Evolutionary conservation across 2,113 vertebrate species (phyloP).

Genomic region (Electrona antarctica): DNA sequence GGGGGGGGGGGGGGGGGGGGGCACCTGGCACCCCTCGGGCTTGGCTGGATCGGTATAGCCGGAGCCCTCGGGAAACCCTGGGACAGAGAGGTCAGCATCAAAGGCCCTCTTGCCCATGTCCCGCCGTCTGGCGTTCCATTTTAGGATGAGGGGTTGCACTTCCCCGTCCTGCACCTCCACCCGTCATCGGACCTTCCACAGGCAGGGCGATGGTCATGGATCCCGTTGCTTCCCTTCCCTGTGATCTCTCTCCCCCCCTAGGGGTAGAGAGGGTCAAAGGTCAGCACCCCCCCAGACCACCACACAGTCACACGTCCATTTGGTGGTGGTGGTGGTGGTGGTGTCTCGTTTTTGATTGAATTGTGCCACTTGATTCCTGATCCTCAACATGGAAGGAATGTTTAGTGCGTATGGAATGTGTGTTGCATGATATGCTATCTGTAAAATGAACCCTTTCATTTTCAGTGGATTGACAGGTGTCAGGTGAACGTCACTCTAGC

Average conservation of each 20-base stretch:
- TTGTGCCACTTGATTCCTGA: conserved; percentile 29
- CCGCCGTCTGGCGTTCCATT: conserved; percentile 70
- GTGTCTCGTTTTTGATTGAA: conserved; percentile 70
- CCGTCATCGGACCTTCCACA: conserved; percentile 43
- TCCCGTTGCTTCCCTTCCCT: conserved; percentile 53
- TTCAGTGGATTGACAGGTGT: conserved; percentile 10
- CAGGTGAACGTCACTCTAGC: not conserved
- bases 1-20: conserved; percentile 48
- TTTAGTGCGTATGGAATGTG: conserved; percentile 11
- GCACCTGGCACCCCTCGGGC: conserved; percentile 67
- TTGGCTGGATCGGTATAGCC: conserved; percentile 64
- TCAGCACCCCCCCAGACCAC: conserved; percentile 58
- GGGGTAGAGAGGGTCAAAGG: conserved; percentile 63
- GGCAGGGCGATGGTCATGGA: conserved; percentile 66
- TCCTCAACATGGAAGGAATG: conserved; percentile 11
- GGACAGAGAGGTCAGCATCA: conserved; percentile 77
- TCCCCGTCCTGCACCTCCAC: conserved; percentile 45
- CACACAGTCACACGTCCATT: conserved; percentile 48
- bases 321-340: conserved; percentile 44
- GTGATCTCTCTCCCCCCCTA: conserved; percentile 58
- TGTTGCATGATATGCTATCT: not conserved
- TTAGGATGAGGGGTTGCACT: conserved; percentile 45
- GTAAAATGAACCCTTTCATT: not conserved
- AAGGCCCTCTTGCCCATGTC: conserved; percentile 73
- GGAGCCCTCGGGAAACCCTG: conserved; percentile 56